phyloP scores from a whole-genome alignment of 2,888 invertebrate species.

The Corythucha ciliata region DNA sequence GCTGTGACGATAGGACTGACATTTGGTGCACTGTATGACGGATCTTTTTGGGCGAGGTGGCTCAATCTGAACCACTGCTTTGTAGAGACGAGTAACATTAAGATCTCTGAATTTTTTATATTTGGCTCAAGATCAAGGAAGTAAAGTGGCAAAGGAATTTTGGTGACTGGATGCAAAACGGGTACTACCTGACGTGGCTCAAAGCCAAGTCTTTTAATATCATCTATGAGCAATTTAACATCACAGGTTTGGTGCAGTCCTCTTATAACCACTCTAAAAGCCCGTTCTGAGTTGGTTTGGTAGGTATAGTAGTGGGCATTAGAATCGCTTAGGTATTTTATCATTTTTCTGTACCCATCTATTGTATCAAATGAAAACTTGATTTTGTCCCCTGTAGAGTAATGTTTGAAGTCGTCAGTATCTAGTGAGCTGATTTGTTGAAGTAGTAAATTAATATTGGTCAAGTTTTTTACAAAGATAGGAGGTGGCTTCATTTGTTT shows the following conservation, averaged over 20 bases:
- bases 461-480: slow-evolving; percentile 1
- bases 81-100: neutral
- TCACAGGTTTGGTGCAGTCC: slow-evolving; percentile 6
- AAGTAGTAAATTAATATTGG: slow-evolving; percentile 3
- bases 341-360: slow-evolving; percentile 6
- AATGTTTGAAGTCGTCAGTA: neutral
- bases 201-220: neutral
- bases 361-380: slow-evolving; percentile 8
- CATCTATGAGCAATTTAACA: neutral
- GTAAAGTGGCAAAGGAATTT: slow-evolving; percentile 1
- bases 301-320: slow-evolving; percentile 1
- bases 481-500: slow-evolving; percentile 12
- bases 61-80: slow-evolving; percentile 1
- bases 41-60: slow-evolving; percentile 6
- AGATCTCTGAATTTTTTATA: neutral
- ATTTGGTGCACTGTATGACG: slow-evolving; percentile 3
- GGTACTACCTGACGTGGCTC: neutral
- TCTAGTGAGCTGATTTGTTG: neutral
- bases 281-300: slow-evolving; percentile 6
- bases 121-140: slow-evolving; percentile 4
- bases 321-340: neutral
- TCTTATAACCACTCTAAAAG: slow-evolving; percentile 4
- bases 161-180: slow-evolving; percentile 7
- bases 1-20: slow-evolving; percentile 9
- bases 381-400: slow-evolving; percentile 2